Conservation (phyloP, 2,113 vertebrate species). For the Setophaga kirtlandii region DNA sequence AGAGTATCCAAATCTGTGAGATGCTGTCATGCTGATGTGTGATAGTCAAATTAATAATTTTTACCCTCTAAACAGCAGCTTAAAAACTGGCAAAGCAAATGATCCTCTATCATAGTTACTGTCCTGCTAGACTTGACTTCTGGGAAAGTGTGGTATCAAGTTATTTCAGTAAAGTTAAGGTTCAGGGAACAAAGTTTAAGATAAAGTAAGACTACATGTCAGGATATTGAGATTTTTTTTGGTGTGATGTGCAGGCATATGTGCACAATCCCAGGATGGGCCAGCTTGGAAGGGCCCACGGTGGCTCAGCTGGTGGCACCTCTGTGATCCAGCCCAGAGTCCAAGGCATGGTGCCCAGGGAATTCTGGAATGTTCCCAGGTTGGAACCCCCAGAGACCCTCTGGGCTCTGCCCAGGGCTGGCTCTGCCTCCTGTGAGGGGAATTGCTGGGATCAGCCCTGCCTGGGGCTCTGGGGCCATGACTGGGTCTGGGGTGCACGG, state of each 20-base stretch:
- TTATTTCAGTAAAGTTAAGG: neutral
- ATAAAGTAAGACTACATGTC: neutral
- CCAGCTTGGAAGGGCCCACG: neutral
- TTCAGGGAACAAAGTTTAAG: neutral
- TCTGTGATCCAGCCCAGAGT: neutral
- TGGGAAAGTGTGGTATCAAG: neutral
- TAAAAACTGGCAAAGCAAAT: neutral
- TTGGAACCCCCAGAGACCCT: neutral
- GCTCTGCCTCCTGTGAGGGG: neutral
- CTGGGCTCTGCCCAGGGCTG: neutral
- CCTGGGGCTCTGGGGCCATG: neutral
- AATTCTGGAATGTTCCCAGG: too few species aligned
- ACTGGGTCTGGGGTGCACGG: too few species aligned
- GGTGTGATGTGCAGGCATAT: rapidly evolving
- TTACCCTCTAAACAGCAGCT: neutral
- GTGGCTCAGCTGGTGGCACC: neutral
- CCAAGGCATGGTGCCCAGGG: rapidly evolving
- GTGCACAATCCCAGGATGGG: neutral
- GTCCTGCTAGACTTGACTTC: neutral
- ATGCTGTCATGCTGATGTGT: neutral
- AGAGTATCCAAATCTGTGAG: neutral
- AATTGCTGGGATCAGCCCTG: neutral
- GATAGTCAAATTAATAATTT: neutral
- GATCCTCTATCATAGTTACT: neutral
- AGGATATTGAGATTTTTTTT: too few species aligned